phyloP scores from a whole-genome alignment of 1,140 invertebrate species.

The Lucilia cuprina region DNA sequence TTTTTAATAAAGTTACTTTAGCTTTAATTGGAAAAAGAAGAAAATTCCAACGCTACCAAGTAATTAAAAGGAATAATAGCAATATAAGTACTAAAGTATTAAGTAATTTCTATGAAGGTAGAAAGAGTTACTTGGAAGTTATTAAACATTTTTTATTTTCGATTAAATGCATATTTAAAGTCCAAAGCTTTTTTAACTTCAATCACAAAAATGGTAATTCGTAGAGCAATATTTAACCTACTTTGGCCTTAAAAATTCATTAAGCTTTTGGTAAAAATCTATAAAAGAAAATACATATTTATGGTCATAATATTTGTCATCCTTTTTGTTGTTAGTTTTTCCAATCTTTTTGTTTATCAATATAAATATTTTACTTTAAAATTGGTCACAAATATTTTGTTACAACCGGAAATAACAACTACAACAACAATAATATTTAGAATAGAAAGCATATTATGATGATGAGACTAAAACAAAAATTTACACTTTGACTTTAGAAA shows the following conservation, averaged over 20 bases:
- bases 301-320: not conserved
- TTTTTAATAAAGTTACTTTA: not conserved
- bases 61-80: not conserved
- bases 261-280: not conserved
- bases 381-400: not conserved
- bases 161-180: too few relatives aligned
- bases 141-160: too few relatives aligned
- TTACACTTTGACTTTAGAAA: conserved; percentile 17
- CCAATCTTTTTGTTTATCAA: not conserved
- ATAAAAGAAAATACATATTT: not conserved
- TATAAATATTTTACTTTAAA: not conserved
- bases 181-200: too few relatives aligned
- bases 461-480: not conserved
- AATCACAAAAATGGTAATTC: too few relatives aligned
- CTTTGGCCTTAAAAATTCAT: not conserved
- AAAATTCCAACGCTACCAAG: not conserved
- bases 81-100: too few relatives aligned
- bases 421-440: not conserved
- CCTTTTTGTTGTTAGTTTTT: not conserved
- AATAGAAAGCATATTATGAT: not conserved
- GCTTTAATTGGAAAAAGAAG: not conserved
- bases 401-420: not conserved
- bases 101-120: too few relatives aligned
- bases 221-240: too few relatives aligned
- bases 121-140: too few relatives aligned